These are phyloP conservation scores for Fistularia tabacaria DNA, from an alignment of 2,797 vertebrate species.

Conservation along the genomic window DNA sequence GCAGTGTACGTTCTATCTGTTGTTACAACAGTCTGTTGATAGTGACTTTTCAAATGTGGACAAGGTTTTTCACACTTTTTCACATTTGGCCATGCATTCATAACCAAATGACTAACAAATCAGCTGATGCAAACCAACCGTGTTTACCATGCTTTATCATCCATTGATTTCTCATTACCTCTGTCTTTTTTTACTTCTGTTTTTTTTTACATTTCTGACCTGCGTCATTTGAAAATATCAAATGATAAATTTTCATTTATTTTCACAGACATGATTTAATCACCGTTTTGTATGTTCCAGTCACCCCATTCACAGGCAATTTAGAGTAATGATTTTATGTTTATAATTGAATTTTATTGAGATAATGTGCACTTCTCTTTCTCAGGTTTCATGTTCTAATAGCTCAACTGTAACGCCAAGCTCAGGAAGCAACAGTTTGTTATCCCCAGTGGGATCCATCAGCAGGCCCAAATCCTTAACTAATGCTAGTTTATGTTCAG, in stretches of 20 bases:
- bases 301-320: too few relatives aligned
- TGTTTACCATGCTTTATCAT: background rate
- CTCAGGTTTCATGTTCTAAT: slow-evolving; percentile 85
- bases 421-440: slow-evolving; percentile 85
- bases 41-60: background rate
- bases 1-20: slow-evolving; percentile 74
- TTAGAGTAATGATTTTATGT: too few relatives aligned
- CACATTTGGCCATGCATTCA: background rate
- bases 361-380: slow-evolving; percentile 73
- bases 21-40: background rate
- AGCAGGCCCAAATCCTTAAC: slow-evolving; percentile 82
- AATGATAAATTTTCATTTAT: slow-evolving; percentile 14
- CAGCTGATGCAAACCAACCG: background rate
- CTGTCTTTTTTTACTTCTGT: slow-evolving; percentile 16
- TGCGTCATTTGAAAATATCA: too few relatives aligned
- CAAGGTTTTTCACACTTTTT: background rate
- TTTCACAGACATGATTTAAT: too few relatives aligned
- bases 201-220: too few relatives aligned
- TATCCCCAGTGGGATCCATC: slow-evolving; percentile 82
- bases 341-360: slow-evolving; percentile 36
- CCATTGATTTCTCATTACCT: slow-evolving; percentile 19
- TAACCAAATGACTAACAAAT: background rate
- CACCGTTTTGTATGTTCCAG: too few relatives aligned
- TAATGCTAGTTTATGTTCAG: slow-evolving; percentile 82
- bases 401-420: slow-evolving; percentile 81